Percentiles rank a stretch among this genome's conserved stretches.
Conservation (phyloP, 2,888 invertebrate species). For the Protodeltote pygarga region DNA sequence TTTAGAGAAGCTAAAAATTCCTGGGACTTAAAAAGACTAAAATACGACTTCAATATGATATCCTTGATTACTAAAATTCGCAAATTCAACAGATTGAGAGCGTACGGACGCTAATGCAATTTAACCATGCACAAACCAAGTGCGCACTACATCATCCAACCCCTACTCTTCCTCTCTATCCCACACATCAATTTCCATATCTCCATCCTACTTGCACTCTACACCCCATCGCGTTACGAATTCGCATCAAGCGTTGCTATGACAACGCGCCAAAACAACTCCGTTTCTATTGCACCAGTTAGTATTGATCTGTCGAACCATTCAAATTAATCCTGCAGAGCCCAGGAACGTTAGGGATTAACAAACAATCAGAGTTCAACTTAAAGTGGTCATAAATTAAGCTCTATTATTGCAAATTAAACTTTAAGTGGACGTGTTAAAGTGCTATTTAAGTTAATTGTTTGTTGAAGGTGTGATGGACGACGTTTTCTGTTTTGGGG, state of each 20-base stretch:
- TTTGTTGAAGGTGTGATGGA: slow-evolving; percentile 36
- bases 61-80: slow-evolving; percentile 15
- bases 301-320: slow-evolving; percentile 59
- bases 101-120: slow-evolving; percentile 72
- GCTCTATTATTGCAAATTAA: slow-evolving; percentile 65
- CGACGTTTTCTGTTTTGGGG: slow-evolving; percentile 39
- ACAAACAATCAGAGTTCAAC: slow-evolving; percentile 56
- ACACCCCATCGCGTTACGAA: slow-evolving; percentile 70
- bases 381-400: slow-evolving; percentile 56
- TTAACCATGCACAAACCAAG: slow-evolving; percentile 71
- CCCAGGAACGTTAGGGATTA: slow-evolving; percentile 37
- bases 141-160: slow-evolving; percentile 72
- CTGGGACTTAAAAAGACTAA: neutral
- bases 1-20: neutral
- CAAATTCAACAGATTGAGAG: slow-evolving; percentile 38
- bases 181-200: slow-evolving; percentile 24
- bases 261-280: slow-evolving; percentile 77
- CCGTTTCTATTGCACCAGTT: slow-evolving; percentile 59
- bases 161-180: slow-evolving; percentile 58
- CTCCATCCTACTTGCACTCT: slow-evolving; percentile 53
- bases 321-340: slow-evolving; percentile 36
- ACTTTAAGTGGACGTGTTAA: slow-evolving; percentile 68
- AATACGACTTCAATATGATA: neutral
- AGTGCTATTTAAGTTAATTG: slow-evolving; percentile 72
- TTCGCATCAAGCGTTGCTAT: slow-evolving; percentile 76